These are phyloP conservation scores for Telmatochromis brichardi DNA, from an alignment of 2,113 vertebrate species.

Conservation along the genomic window DNA sequence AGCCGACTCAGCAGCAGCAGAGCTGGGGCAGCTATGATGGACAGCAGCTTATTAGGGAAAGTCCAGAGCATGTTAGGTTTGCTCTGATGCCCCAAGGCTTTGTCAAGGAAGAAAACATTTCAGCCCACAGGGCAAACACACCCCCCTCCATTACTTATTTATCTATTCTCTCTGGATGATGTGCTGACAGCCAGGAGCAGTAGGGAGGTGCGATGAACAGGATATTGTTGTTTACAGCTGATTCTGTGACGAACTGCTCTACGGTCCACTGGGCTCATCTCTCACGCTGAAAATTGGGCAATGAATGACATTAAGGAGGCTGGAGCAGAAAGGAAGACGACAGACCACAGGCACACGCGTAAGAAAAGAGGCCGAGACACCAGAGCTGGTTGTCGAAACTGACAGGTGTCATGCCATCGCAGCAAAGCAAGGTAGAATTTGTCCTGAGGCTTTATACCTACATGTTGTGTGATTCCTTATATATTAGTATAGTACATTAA, in stretches of 20 bases:
- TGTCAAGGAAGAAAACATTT: slow-evolving; percentile 47
- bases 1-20: slow-evolving; percentile 1
- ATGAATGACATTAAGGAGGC: slow-evolving; percentile 23
- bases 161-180: slow-evolving; percentile 34
- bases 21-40: slow-evolving; percentile 38
- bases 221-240: slow-evolving; percentile 26
- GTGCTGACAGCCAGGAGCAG: slow-evolving; percentile 34
- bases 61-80: slow-evolving; percentile 35
- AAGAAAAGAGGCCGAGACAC: background rate
- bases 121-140: slow-evolving; percentile 16
- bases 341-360: background rate
- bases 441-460: background rate
- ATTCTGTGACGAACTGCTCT: background rate
- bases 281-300: slow-evolving; percentile 1
- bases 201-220: background rate
- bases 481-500: background rate
- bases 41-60: slow-evolving; percentile 63
- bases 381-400: background rate
- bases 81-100: slow-evolving; percentile 47
- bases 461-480: background rate
- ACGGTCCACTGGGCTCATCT: background rate
- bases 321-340: background rate
- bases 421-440: background rate
- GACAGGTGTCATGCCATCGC: background rate
- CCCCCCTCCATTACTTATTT: slow-evolving; percentile 42